Evolutionary conservation across 2,113 vertebrate species (phyloP).

Genomic region (Pelecanus crispus): DNA sequence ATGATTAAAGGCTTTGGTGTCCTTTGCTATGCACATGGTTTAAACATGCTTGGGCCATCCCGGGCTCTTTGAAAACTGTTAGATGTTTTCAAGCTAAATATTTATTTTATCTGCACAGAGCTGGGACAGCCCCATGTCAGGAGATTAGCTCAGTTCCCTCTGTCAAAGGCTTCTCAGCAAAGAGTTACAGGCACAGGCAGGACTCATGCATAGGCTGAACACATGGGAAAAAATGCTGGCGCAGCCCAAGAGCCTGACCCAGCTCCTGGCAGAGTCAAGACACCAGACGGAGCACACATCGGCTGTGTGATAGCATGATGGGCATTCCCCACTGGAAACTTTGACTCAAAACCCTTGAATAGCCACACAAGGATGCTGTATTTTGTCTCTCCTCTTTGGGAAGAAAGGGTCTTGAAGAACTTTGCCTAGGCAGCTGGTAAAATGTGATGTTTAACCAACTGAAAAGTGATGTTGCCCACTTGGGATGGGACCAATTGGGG

Average conservation of each 20-base stretch:
- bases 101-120: slow-evolving; percentile 7
- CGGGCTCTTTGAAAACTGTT: slow-evolving; percentile 1
- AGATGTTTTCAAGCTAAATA: slow-evolving; percentile 30
- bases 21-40: neutral
- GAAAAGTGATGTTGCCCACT: neutral
- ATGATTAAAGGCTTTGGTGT: neutral
- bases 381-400: neutral
- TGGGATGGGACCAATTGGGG: accelerated
- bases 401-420: neutral
- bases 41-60: neutral
- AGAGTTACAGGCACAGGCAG: accelerated
- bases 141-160: neutral
- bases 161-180: neutral
- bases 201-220: neutral
- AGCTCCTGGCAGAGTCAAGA: neutral
- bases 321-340: neutral
- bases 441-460: neutral
- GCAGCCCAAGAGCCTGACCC: neutral
- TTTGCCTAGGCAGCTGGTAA: neutral
- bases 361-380: neutral
- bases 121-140: accelerated
- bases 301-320: accelerated
- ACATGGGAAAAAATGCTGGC: neutral
- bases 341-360: neutral
- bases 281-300: accelerated